Evolutionary conservation across 2,113 vertebrate species (phyloP).

Genomic region (Silurus asotus): DNA sequence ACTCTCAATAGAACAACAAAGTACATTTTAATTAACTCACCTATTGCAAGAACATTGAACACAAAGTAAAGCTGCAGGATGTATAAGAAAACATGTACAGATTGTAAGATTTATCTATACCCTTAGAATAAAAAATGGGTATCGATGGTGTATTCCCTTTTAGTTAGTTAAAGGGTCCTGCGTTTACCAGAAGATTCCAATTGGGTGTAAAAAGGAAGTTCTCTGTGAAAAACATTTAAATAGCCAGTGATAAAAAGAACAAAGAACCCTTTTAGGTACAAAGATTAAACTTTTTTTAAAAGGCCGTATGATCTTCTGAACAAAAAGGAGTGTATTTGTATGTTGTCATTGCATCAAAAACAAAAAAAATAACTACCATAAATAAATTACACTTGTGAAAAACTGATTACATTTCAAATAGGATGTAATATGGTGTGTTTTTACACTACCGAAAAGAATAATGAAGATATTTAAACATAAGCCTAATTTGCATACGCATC

Average conservation of each 20-base stretch:
- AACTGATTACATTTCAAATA: background rate
- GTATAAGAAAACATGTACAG: conserved; percentile 1
- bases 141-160: background rate
- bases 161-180: background rate
- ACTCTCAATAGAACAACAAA: background rate
- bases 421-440: background rate
- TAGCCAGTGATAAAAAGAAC: background rate
- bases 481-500: background rate
- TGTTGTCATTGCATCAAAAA: background rate
- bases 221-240: background rate
- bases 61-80: background rate
- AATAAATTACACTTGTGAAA: conserved; percentile 10
- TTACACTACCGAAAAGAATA: conserved; percentile 46
- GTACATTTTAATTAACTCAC: background rate
- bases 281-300: background rate
- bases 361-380: background rate
- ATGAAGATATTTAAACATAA: conserved; percentile 14
- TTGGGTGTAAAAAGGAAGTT: background rate
- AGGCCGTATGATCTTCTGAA: background rate
- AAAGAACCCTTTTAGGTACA: background rate
- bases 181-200: background rate
- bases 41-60: background rate
- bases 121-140: background rate
- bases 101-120: background rate
- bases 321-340: background rate